A percentile compares a stretch with the other conserved stretches of the same genome.
These are phyloP conservation scores for Gambusia holbrooki DNA, from an alignment of 2,113 vertebrate genomes.

Conservation along the genomic window DNA sequence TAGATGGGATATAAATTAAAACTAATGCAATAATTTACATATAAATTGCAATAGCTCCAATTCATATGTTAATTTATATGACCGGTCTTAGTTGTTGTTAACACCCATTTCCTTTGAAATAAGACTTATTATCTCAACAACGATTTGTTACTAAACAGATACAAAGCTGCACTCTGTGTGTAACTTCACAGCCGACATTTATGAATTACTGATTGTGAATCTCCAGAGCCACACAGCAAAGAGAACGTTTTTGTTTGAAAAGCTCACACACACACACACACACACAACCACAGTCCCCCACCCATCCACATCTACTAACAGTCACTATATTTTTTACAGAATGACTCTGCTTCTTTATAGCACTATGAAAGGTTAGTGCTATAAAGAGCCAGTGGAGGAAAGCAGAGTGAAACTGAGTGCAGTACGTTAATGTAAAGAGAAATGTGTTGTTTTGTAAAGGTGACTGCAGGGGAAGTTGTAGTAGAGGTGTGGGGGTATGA, in stretches of 20 bases:
- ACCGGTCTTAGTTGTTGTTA: not conserved
- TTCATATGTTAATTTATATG: too few relatives aligned
- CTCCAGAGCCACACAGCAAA: constrained; percentile 16
- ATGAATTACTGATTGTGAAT: constrained; percentile 19
- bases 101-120: not conserved
- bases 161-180: constrained; percentile 1
- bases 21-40: too few relatives aligned
- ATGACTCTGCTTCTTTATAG: constrained; percentile 38
- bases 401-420: not conserved
- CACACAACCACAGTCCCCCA: not conserved
- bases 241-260: constrained; percentile 59
- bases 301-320: constrained; percentile 29
- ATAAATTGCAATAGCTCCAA: too few relatives aligned
- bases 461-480: constrained; percentile 18
- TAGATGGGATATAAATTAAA: not conserved
- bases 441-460: not conserved
- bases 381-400: constrained; percentile 18
- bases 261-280: constrained; percentile 26
- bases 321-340: constrained; percentile 71
- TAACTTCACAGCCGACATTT: constrained; percentile 43
- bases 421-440: constrained; percentile 29
- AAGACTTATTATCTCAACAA: not conserved
- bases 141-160: not conserved
- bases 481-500: constrained; percentile 14
- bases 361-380: constrained; percentile 62